Conservation (phyloP, 1,140 invertebrate genomes). For the Himalopsyche phryganea region DNA sequence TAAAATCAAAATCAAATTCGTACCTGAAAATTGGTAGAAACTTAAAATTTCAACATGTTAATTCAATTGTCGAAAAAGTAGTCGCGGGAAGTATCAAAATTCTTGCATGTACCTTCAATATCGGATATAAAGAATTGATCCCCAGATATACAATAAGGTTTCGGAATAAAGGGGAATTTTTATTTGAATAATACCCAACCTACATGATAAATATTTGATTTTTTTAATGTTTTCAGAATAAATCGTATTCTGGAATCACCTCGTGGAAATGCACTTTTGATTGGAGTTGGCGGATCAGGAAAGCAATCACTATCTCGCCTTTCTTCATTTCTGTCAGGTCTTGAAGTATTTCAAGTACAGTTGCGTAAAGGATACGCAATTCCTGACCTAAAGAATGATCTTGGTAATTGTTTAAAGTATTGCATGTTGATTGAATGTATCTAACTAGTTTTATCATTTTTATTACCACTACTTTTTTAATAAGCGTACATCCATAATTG, state of each 20-base stretch:
- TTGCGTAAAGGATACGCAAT: slow-evolving; percentile 85
- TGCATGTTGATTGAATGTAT: neutral
- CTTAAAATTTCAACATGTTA: too few species aligned
- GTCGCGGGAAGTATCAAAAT: too few species aligned
- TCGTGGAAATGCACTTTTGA: slow-evolving; percentile 84
- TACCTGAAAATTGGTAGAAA: too few species aligned
- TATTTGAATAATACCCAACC: too few species aligned
- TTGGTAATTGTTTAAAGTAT: slow-evolving; percentile 46
- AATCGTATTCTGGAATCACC: slow-evolving; percentile 90
- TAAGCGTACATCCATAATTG: neutral
- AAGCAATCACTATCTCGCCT: slow-evolving; percentile 88
- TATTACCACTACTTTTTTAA: neutral
- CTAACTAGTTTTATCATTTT: neutral
- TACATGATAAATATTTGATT: too few species aligned
- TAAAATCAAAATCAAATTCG: too few species aligned
- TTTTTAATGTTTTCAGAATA: slow-evolving; percentile 66
- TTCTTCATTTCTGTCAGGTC: slow-evolving; percentile 81
- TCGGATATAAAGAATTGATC: too few species aligned
- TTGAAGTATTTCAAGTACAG: slow-evolving; percentile 91
- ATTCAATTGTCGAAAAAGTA: too few species aligned
- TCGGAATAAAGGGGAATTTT: too few species aligned
- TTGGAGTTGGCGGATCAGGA: slow-evolving; percentile 92
- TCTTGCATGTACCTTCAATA: too few species aligned
- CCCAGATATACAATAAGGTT: too few species aligned
- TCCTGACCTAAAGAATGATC: slow-evolving; percentile 77